phyloP scores from a whole-genome alignment of 2,888 invertebrate genomes.

The Halocaridina rubra region DNA sequence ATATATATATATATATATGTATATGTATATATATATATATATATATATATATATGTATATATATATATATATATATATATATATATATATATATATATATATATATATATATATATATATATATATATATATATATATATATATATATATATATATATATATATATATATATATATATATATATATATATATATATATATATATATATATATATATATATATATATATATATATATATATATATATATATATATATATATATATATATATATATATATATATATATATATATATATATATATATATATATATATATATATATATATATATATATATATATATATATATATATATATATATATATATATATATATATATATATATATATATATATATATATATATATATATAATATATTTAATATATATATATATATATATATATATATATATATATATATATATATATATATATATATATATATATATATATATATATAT shows the following conservation, averaged over 20 bases:
- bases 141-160: too few species aligned
- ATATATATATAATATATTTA: not conserved
- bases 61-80: too few species aligned
- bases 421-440: not conserved
- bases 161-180: too few species aligned
- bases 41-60: too few species aligned
- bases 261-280: conserved; percentile 19
- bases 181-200: not conserved
- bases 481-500: not conserved
- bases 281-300: not conserved
- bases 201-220: not conserved
- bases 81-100: too few species aligned
- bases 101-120: too few species aligned
- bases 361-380: conserved; percentile 19
- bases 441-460: not conserved
- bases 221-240: not conserved
- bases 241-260: not conserved
- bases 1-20: too few species aligned
- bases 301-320: conserved; percentile 11
- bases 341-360: not conserved
- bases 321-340: conserved; percentile 4
- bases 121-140: too few species aligned
- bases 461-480: not conserved
- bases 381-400: conserved; percentile 3
- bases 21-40: too few species aligned